Percentiles rank a stretch among this genome's conserved stretches.
These are phyloP conservation scores for Tenebrosternarchus preto DNA, from an alignment of 2,113 vertebrate genomes.

Conservation along the genomic window DNA sequence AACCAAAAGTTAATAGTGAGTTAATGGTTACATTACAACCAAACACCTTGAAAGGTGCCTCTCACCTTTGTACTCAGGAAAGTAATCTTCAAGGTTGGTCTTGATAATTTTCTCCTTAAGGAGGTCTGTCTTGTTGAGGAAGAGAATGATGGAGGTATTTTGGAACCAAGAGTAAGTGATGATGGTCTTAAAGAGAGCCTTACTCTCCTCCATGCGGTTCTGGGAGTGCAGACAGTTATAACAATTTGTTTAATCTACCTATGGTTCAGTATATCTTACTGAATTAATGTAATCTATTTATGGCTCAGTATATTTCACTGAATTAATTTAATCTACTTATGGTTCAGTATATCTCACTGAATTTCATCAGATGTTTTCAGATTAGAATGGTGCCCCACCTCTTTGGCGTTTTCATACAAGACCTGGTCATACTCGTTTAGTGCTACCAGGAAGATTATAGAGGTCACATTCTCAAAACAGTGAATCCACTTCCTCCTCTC, in stretches of 20 bases:
- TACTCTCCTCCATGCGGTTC: constrained; percentile 86
- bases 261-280: no score
- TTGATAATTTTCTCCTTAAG: constrained; percentile 83
- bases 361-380: no score
- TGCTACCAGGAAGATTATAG: constrained; percentile 85
- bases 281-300: no score
- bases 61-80: constrained; percentile 79
- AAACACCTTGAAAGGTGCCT: no score
- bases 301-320: no score
- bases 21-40: no score
- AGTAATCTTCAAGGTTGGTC: constrained; percentile 83
- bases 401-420: constrained; percentile 78
- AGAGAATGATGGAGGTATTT: constrained; percentile 85
- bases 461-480: constrained; percentile 87
- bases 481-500: constrained; percentile 92
- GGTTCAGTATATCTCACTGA: no score
- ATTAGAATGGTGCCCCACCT: constrained; percentile 67
- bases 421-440: constrained; percentile 90
- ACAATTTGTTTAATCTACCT: no score
- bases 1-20: no score
- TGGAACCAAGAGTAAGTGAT: constrained; percentile 80
- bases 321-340: not conserved
- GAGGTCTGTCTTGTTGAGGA: constrained; percentile 89
- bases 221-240: constrained; percentile 49
- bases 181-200: constrained; percentile 87